Evolutionary conservation across 2,113 vertebrate species (phyloP), one percentile per base, ranked within the genome.

Genomic region (Recurvirostra avosetta): DNA sequence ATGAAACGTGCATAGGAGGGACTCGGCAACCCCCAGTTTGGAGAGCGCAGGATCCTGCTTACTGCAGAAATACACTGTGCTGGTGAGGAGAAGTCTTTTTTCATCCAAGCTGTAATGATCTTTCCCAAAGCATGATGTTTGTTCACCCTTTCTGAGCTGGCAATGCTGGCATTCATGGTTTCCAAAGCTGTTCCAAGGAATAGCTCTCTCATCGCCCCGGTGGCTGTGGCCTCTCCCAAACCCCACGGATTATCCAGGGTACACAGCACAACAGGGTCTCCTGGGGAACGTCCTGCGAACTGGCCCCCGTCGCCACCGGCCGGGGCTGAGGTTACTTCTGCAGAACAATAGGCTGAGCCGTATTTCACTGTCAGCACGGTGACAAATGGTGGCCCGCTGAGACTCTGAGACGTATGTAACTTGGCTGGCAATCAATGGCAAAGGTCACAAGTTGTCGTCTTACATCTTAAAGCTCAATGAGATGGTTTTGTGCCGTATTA

Each of bases 381-480:
- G 96, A 97, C 96, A 96, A 97, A 97, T 91, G 72, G 87, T 85
- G 91, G 89, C 73, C 62, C 29, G 16, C 61, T 4, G 85, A 96
- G 91, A 81, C 80, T 75, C 85, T 68, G 82, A 96, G 93, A 91
- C 6, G 2, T 93, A 50, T 88, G 94, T 83, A 95, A 93, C 90
- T 97, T 94, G 97, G 96, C 94, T 89, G 94, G 86, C 73, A 94
- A 74, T 92, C 87, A 91, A 4, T 92, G 91, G 93, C 92, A 93
- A 97, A 96, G 96, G 95, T 94, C 96, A 85, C 0, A 30, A 88
- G 66, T 82, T 96, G 95, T 84, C 67, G 6, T 85, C 95, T 95
- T 94, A 63, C 93, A 89, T 94, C 81, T 95, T 89, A 80, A 78
- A 91, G 84, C 92, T 84, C 92, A 68, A 32, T 81, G 88, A 96